Evolutionary conservation across 2,888 invertebrate species (phyloP), one percentile per base, ranked within the genome.

Genomic region (Dastarcus helophoroides): DNA sequence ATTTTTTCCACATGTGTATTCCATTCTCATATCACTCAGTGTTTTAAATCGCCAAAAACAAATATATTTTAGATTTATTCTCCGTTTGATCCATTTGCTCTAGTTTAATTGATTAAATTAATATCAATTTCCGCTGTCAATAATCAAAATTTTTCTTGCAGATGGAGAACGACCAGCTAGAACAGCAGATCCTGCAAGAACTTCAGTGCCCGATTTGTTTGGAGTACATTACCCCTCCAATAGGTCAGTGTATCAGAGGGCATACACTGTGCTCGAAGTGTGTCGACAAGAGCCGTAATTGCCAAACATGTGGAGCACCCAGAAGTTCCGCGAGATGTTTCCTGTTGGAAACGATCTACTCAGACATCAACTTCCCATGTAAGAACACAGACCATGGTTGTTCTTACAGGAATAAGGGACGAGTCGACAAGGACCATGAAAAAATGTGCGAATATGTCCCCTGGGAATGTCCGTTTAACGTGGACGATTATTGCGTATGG

Each of bases 201-300:
- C 6, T 23, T 6, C 6, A 13, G 14, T 26, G 26, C 15, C 14
- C 26, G 5, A 9, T 7, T 5, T 26, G 26, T 9, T 7, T 14
- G 6, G 26, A 26, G 5, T 14, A 14, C 14, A 6, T 26, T 6
- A 8, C 9, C 7, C 26, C 26, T 5, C 26, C 26, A 9, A 26
- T 26, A 11, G 6, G 14, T 5, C 12, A 11, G 9, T 26, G 26
- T 14, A 5, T 8, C 7, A 7, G 6, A 5, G 26, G 26, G 7
- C 26, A 26, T 9, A 26, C 6, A 11, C 8, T 13, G 5, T 26
- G 26, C 14, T 5, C 5, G 6, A 14, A 5, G 7, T 26, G 26
- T 13, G 10, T 14, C 26, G 14, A 26, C 14, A 10, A 9, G 5
- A 7, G 10, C 15, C 5, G 7, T 5, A 10, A 6, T 9, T 26